Percentiles rank a stretch among this genome's conserved stretches.
These are phyloP conservation scores for Monarcha castaneiventris DNA, from an alignment of 2,113 vertebrate genomes.

Conservation along the genomic window DNA sequence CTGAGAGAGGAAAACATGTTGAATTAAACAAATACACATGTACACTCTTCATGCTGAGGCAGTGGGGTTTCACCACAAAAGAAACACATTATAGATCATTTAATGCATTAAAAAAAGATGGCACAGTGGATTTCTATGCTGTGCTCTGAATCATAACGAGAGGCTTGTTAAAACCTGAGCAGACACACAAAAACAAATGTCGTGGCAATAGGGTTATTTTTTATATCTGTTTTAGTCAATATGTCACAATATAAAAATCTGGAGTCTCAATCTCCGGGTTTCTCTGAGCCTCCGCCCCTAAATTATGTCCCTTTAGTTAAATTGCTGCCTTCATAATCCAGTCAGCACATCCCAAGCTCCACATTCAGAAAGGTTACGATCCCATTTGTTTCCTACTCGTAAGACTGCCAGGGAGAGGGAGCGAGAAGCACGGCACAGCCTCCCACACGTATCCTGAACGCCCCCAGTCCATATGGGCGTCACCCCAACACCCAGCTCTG, in stretches of 20 bases:
- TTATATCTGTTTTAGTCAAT: neutral
- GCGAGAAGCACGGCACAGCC: neutral
- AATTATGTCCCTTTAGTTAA: neutral
- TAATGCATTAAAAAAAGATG: neutral
- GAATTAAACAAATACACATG: constrained; percentile 26
- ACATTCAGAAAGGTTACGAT: neutral
- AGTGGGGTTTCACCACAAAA: neutral
- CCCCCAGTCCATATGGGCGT: neutral
- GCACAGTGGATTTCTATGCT: neutral
- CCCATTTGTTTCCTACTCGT: neutral
- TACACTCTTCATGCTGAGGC: neutral
- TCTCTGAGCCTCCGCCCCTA: neutral
- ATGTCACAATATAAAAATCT: neutral
- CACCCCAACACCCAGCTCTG: neutral
- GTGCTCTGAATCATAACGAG: neutral
- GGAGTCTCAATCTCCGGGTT: neutral
- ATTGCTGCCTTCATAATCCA: neutral
- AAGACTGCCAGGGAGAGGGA: neutral
- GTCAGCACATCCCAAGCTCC: neutral
- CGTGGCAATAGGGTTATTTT: neutral
- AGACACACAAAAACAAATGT: neutral
- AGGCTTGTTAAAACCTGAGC: neutral
- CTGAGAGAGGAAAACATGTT: neutral
- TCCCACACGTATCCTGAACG: neutral
- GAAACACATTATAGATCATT: neutral